These are phyloP conservation scores for Limnodromus scolopaceus DNA, from an alignment of 2,797 vertebrate genomes.

Conservation along the genomic window DNA sequence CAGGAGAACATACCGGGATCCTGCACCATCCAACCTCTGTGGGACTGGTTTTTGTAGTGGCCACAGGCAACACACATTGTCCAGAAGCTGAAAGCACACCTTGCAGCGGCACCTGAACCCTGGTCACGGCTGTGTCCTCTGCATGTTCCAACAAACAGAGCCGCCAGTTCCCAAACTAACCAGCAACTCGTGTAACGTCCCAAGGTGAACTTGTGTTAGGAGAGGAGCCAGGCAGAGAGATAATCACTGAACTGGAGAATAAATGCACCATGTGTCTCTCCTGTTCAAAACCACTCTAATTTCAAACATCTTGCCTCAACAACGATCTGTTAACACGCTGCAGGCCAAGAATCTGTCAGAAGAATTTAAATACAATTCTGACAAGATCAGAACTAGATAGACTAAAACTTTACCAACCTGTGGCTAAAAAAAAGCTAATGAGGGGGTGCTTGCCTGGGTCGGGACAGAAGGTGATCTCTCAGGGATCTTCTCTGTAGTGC, in stretches of 20 bases:
- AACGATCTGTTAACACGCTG: conserved; percentile 51
- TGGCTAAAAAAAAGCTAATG: neutral
- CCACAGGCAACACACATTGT: neutral
- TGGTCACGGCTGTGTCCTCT: rapidly evolving
- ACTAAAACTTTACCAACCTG: conserved; percentile 41
- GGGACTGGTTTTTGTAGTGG: neutral
- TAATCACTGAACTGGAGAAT: conserved; percentile 21
- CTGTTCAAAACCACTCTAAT: conserved; percentile 46
- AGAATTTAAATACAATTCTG: conserved; percentile 59
- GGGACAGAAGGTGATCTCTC: neutral
- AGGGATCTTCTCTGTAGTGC: neutral
- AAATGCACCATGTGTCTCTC: conserved; percentile 54
- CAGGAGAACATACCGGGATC: neutral
- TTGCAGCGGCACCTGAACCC: neutral
- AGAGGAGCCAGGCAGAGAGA: conserved; percentile 45
- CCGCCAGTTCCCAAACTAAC: neutral
- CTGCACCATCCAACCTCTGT: neutral
- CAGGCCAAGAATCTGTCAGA: conserved; percentile 65
- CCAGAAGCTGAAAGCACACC: neutral
- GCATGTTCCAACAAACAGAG: neutral
- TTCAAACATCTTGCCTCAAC: conserved; percentile 60
- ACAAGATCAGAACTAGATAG: conserved; percentile 40
- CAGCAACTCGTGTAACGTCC: neutral
- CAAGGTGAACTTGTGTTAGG: conserved; percentile 46
- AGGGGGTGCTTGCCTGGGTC: neutral